Evolutionary conservation across 2,797 vertebrate species (phyloP).

Genomic region (Falco rusticolus): DNA sequence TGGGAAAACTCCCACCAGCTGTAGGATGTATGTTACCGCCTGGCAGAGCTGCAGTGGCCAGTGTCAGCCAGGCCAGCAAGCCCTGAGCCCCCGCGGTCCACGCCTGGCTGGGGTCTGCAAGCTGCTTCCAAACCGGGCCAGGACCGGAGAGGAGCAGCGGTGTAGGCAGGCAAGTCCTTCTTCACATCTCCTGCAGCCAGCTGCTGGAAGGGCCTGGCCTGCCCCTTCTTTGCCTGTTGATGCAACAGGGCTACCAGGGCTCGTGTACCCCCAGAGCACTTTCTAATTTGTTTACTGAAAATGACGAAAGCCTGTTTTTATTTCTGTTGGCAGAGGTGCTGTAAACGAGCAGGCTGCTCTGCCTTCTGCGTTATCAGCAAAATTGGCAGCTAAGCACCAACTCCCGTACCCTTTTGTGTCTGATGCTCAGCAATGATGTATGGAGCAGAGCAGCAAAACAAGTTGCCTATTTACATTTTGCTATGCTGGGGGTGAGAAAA

Average conservation of each 20-base stretch:
- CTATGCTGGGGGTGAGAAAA: not conserved
- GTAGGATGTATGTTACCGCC: not conserved
- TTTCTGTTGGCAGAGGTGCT: slow-evolving; percentile 30
- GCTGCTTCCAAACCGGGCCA: not conserved
- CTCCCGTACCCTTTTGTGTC: slow-evolving; percentile 13
- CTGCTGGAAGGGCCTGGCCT: not conserved
- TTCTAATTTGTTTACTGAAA: slow-evolving; percentile 23
- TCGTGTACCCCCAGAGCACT: not conserved
- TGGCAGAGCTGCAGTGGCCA: not conserved
- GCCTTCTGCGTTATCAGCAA: not conserved
- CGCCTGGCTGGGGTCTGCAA: accelerated
- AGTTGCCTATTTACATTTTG: not conserved
- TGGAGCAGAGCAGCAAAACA: not conserved
- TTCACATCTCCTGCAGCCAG: accelerated
- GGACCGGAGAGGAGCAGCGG: not conserved
- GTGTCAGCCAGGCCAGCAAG: not conserved
- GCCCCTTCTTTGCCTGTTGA: not conserved
- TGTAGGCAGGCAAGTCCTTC: not conserved
- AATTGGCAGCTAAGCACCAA: slow-evolving; percentile 15
- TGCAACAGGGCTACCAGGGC: not conserved
- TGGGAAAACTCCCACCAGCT: not conserved
- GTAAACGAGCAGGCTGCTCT: not conserved
- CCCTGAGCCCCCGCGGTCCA: accelerated
- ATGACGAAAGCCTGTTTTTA: slow-evolving; percentile 11
- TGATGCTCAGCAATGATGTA: not conserved